These are phyloP conservation scores for Dysdera silvatica DNA, from an alignment of 1,140 invertebrate species.

Conservation along the genomic window DNA sequence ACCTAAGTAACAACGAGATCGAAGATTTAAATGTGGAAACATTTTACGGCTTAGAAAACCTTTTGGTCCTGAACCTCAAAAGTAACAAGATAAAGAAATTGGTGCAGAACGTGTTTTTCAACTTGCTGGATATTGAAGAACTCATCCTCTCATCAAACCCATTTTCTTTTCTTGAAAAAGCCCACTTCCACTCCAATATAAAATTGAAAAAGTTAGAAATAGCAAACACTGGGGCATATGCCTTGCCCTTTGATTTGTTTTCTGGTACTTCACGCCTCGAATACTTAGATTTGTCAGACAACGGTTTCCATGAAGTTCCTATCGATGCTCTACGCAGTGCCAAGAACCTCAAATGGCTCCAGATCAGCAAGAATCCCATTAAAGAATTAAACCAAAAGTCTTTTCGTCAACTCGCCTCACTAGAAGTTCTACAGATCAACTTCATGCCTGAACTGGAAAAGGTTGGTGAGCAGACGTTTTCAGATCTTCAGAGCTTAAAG, in stretches of 20 bases:
- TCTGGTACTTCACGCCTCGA: conserved; percentile 17
- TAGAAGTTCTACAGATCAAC: conserved; percentile 25
- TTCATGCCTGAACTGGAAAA: conserved; percentile 22
- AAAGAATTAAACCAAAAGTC: conserved; percentile 16
- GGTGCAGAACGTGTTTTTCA: conserved; percentile 23
- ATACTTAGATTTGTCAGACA: conserved; percentile 30
- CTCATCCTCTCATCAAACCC: conserved; percentile 26
- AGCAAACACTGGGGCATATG: conserved; percentile 7
- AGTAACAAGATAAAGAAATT: conserved; percentile 21
- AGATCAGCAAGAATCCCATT: conserved; percentile 28
- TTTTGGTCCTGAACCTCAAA: conserved; percentile 24
- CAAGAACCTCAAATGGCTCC: conserved; percentile 9
- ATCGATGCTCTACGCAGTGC: conserved; percentile 22
- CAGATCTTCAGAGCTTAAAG: conserved; percentile 13
- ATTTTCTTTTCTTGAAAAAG: conserved; percentile 7
- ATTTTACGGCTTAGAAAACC: conserved; percentile 20
- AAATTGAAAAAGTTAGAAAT: conserved; percentile 24
- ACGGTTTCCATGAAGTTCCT: conserved; percentile 30
- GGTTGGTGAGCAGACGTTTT: conserved; percentile 25
- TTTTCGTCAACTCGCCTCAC: conserved; percentile 14
- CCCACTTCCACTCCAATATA: conserved; percentile 15
- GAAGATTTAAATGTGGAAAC: conserved; percentile 1
- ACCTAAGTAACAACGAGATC: conserved; percentile 13
- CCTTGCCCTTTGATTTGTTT: conserved; percentile 15
- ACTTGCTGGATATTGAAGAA: conserved; percentile 14